Conservation (phyloP, 2,888 invertebrate species). For the Entomobrya multifasciata region DNA sequence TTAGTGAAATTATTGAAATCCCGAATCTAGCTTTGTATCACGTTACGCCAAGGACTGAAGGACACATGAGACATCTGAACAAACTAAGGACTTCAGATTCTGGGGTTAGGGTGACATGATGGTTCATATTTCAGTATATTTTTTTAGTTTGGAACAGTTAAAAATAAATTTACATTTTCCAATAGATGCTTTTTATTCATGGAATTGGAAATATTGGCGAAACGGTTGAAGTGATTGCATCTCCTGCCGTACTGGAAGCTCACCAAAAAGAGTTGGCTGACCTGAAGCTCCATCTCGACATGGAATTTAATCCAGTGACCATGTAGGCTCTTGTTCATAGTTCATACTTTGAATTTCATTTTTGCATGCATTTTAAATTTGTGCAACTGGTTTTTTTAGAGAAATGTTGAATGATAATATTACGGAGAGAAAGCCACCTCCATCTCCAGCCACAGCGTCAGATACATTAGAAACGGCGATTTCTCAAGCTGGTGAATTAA, state of each 20-base stretch:
- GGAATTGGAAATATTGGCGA: slow-evolving; percentile 44
- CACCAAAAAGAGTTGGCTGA: not conserved
- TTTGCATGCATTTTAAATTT: not conserved
- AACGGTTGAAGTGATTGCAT: slow-evolving; percentile 13
- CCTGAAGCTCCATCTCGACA: not conserved
- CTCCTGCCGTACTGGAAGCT: not conserved
- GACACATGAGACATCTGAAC: slow-evolving; percentile 15
- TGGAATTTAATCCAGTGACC: slow-evolving; percentile 28
- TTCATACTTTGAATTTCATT: not conserved
- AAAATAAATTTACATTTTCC: not conserved
- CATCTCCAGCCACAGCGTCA: not conserved
- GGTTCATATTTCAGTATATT: too few species aligned
- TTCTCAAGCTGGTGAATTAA: not conserved
- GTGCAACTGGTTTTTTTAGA: not conserved
- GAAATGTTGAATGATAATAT: slow-evolving; percentile 27
- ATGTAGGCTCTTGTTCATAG: slow-evolving; percentile 21
- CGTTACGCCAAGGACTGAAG: slow-evolving; percentile 29
- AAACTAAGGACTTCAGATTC: slow-evolving; percentile 3
- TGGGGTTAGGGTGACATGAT: too few species aligned
- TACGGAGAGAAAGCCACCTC: not conserved
- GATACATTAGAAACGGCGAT: not conserved
- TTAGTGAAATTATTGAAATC: slow-evolving; percentile 31
- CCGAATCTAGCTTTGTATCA: slow-evolving; percentile 51
- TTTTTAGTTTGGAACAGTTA: too few species aligned
- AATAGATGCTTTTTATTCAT: slow-evolving; percentile 28